phyloP scores from a whole-genome alignment of 2,113 vertebrate species.

The Barnardius zonarius region DNA sequence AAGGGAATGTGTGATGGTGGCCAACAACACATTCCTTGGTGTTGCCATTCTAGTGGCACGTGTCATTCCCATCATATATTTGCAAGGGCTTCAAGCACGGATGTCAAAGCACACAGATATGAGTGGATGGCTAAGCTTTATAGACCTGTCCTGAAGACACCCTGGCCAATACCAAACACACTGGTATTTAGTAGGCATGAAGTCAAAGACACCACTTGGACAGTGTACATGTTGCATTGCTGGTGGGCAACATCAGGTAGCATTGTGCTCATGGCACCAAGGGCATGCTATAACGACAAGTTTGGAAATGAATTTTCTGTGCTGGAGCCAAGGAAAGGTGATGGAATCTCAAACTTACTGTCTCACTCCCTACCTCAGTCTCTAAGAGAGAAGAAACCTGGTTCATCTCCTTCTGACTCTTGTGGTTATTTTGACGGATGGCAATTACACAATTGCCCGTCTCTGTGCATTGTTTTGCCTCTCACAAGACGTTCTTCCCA shows the following conservation, averaged over 20 bases:
- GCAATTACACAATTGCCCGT: neutral
- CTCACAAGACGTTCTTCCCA: neutral
- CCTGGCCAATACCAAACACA: neutral
- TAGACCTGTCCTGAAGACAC: neutral
- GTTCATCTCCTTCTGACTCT: neutral
- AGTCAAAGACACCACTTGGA: neutral
- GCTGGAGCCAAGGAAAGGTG: neutral
- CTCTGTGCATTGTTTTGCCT: neutral
- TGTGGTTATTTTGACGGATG: neutral
- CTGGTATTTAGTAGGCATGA: neutral
- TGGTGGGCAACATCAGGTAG: neutral
- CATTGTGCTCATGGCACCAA: neutral
- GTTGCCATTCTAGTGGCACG: neutral
- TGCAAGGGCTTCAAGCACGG: neutral
- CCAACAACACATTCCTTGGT: neutral
- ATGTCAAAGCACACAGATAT: neutral
- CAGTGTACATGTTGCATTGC: fast-evolving
- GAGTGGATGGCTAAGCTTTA: neutral
- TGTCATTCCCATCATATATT: fast-evolving
- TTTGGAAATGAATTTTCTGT: neutral
- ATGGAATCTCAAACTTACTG: neutral
- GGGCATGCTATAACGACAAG: neutral
- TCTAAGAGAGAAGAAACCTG: neutral
- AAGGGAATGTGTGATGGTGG: neutral
- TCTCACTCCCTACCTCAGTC: neutral